Evolutionary conservation across 2,797 vertebrate genomes (phyloP), one percentile per base, ranked within the genome.

Genomic region (Poeciliopsis presidionis): DNA sequence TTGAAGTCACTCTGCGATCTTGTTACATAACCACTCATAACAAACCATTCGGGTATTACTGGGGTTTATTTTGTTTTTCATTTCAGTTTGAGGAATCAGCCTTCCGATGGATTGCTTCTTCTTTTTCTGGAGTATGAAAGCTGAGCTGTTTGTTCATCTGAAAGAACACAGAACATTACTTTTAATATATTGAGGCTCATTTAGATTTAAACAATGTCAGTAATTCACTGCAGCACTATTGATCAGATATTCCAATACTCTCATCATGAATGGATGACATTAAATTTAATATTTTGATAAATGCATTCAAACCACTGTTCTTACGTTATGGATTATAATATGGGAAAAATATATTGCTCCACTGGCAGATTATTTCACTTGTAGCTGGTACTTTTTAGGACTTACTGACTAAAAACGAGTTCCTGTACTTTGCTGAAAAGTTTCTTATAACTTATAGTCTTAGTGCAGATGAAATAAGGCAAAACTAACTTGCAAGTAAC

Each of bases 21-120:
- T 51, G 13, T 90, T 93, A 59, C 46, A 33, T 80, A 88, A 90
- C 4, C n/a, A 3, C 2, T 33, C 20, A 30, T 47, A 72, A 73
- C 49, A 80, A 70, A 73, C 18, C 1, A 70, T 76, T 73, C 71
- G 41, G 20, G 82, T 61, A 81, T 46, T 1, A 76, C 47, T 84
- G 20, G 36, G 67, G 46, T 67, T 12, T 73, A 30, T 79, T 77
- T 74, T 16, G 46, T 16, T 47, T 16, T 49, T 18, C 25, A 1
- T 75, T 78, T 74, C 53, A 46, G n/a, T 30, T 73, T 81, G 53
- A 30, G 49, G 49, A 77, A 86, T 65, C 12, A n/a, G 41, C n/a
- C 63, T 5, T 9, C 13, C 72, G 49, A 43, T 59, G 7, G 39
- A 69, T 73, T 25, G 6, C 70, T 70, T 63, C 49, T 25, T 41